Evolutionary conservation across 2,888 invertebrate species (phyloP).

Genomic region (Apeira syringaria): DNA sequence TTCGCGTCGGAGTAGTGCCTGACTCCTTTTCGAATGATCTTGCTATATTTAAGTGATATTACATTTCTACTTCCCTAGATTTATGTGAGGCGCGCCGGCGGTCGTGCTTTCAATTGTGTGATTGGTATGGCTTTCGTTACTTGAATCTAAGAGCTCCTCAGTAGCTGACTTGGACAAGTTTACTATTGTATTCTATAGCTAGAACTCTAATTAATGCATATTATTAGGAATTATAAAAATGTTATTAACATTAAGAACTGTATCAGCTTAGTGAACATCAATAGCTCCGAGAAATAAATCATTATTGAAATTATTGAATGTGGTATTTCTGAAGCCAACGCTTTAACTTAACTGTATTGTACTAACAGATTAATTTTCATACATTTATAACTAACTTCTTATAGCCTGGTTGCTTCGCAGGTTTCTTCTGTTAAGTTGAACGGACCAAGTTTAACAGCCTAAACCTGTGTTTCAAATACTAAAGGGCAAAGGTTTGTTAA

Average conservation of each 20-base stretch:
- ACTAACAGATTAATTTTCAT: conserved; percentile 4
- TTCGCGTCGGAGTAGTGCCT: conserved; percentile 21
- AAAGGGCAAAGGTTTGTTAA: no score
- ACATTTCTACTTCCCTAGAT: conserved; percentile 27
- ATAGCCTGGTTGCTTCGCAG: no score
- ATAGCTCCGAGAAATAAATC: conserved; percentile 81
- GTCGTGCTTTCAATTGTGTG: conserved; percentile 31
- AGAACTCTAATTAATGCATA: conserved; percentile 83
- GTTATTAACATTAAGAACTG: conserved; percentile 81
- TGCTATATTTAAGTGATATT: conserved; percentile 25
- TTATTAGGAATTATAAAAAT: conserved; percentile 79
- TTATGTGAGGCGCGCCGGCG: conserved; percentile 25
- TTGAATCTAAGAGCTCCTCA: conserved; percentile 50
- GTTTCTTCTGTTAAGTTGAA: no score
- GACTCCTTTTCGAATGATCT: conserved; percentile 10
- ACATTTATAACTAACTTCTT: neutral
- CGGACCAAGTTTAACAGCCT: no score
- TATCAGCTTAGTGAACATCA: conserved; percentile 84
- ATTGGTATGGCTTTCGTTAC: conserved; percentile 44
- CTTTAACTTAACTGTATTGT: conserved; percentile 25
- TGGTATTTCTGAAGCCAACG: conserved; percentile 60
- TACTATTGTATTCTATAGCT: conserved; percentile 82
- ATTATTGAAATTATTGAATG: conserved; percentile 82
- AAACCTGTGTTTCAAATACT: no score
- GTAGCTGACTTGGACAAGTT: conserved; percentile 62